Evolutionary conservation across 2,888 invertebrate genomes (phyloP).

Genomic region (Napeogenes sylphis): DNA sequence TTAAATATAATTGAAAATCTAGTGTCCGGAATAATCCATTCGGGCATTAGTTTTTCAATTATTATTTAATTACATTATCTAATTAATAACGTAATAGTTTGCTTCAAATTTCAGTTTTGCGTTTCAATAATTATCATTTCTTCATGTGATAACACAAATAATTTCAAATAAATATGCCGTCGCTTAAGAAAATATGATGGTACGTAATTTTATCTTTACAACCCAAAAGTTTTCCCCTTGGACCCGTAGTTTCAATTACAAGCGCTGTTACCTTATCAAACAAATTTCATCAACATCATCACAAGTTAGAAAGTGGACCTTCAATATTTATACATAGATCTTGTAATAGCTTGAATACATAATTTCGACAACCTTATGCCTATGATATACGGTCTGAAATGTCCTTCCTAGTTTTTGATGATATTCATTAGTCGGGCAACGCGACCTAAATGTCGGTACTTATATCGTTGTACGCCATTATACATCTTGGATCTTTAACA

Average conservation of each 20-base stretch:
- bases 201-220: conserved; percentile 5
- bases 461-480: conserved; percentile 5
- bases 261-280: conserved; percentile 12
- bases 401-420: conserved; percentile 18
- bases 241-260: conserved; percentile 22
- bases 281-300: conserved; percentile 17
- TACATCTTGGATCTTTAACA: not conserved
- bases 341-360: conserved; percentile 13
- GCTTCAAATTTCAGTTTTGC: not conserved
- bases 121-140: not conserved
- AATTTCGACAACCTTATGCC: conserved; percentile 7
- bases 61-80: no score
- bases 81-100: no score
- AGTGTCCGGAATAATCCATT: no score
- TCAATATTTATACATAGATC: conserved; percentile 11
- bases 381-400: conserved; percentile 11
- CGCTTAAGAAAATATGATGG: not conserved
- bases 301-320: conserved; percentile 12
- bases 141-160: not conserved
- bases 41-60: no score
- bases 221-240: conserved; percentile 18
- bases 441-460: conserved; percentile 19
- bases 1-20: no score
- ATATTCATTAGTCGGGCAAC: conserved; percentile 24
- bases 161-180: not conserved